A percentile compares a stretch with the other conserved stretches of the same genome.
Conservation (phyloP, 2,113 vertebrate species). For the Tangachromis dhanisi region DNA sequence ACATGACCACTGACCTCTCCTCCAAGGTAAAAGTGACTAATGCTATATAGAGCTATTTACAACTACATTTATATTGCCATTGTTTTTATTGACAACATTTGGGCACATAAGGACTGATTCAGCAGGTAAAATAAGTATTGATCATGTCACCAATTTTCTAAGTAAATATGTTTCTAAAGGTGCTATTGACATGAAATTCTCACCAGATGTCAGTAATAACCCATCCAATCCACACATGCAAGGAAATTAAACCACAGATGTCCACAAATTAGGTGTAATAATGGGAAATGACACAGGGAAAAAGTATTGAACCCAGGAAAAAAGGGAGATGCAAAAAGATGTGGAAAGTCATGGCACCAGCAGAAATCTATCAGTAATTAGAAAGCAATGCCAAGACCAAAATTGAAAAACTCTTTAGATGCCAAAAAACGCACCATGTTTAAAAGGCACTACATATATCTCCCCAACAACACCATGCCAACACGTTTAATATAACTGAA, state of each 20-base stretch:
- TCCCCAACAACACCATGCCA: not conserved
- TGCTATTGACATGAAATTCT: not conserved
- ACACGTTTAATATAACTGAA: not conserved
- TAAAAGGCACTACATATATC: not conserved
- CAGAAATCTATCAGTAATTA: not conserved
- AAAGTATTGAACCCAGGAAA: not conserved
- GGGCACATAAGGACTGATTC: not conserved
- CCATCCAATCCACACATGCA: not conserved
- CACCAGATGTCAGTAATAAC: not conserved
- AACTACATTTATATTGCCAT: not conserved
- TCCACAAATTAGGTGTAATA: not conserved
- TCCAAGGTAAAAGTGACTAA: not conserved
- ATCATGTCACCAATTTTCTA: not conserved
- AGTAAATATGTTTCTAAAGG: not conserved
- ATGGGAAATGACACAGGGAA: not conserved
- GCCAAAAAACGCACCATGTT: not conserved
- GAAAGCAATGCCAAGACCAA: not conserved
- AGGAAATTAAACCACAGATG: not conserved
- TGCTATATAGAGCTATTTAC: not conserved
- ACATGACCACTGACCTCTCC: not conserved
- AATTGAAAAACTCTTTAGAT: not conserved
- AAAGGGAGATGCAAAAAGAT: not conserved
- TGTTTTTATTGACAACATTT: not conserved
- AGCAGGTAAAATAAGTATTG: not conserved
- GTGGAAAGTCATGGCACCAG: not conserved